These are phyloP conservation scores for Scotopteryx bipunctaria DNA, from an alignment of 2,888 invertebrate genomes.

Conservation along the genomic window DNA sequence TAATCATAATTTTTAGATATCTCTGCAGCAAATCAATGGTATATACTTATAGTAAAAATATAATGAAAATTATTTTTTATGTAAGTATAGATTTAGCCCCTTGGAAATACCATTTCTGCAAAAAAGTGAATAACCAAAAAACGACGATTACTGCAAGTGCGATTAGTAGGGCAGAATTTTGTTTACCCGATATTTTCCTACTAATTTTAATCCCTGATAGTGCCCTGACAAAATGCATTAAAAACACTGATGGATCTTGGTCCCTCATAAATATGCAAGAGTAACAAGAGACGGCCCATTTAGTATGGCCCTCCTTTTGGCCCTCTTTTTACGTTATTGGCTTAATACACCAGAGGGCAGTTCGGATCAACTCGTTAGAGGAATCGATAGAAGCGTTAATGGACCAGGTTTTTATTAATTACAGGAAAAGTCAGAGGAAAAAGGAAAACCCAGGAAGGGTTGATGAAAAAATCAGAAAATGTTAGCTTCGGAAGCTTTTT, in stretches of 20 bases:
- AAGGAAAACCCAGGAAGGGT: constrained; percentile 26
- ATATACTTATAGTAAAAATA: too few relatives aligned
- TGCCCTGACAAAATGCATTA: constrained; percentile 58
- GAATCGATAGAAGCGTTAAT: constrained; percentile 73
- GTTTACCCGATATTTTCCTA: constrained; percentile 5
- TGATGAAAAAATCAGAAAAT: constrained; percentile 8
- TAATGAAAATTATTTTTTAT: too few relatives aligned
- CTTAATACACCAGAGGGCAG: constrained; percentile 75
- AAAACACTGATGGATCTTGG: constrained; percentile 50
- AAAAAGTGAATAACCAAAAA: too few relatives aligned
- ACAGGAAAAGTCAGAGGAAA: constrained; percentile 46
- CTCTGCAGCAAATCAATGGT: too few relatives aligned
- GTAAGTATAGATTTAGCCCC: too few relatives aligned
- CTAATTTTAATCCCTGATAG: constrained; percentile 22
- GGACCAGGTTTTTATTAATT: constrained; percentile 75
- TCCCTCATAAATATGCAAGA: constrained; percentile 80
- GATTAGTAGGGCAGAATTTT: neutral
- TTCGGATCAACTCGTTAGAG: constrained; percentile 70
- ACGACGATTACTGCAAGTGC: too few relatives aligned
- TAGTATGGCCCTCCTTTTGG: constrained; percentile 63
- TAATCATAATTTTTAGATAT: too few relatives aligned
- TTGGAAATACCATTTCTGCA: too few relatives aligned
- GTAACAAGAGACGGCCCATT: constrained; percentile 79
- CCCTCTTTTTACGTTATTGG: constrained; percentile 76
- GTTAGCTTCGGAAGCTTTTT: neutral